Percentiles rank a stretch among this genome's conserved stretches.
These are phyloP conservation scores for Drosophila quinaria DNA, from an alignment of 2,888 invertebrate genomes.

Conservation along the genomic window DNA sequence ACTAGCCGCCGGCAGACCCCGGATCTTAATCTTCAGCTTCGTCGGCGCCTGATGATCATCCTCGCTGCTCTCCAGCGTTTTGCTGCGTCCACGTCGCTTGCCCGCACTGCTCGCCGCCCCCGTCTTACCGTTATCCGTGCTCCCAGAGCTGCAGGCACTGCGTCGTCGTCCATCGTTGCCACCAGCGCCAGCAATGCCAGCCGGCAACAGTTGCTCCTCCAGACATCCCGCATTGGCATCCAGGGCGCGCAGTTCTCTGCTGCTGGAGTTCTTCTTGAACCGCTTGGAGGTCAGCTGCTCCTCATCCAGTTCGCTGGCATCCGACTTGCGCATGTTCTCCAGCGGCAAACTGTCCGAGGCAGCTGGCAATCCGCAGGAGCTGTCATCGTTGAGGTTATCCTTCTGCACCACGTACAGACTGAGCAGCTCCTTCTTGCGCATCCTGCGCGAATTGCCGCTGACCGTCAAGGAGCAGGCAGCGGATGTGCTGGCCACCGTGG, in stretches of 20 bases:
- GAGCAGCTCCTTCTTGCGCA: slow-evolving; percentile 95
- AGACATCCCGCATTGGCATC: slow-evolving; percentile 88
- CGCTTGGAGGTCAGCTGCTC: slow-evolving; percentile 88
- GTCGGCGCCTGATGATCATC: slow-evolving; percentile 84
- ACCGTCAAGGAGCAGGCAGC: slow-evolving; percentile 41
- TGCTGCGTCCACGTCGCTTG: slow-evolving; percentile 84
- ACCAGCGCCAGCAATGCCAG: slow-evolving; percentile 65
- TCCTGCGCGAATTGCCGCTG: slow-evolving; percentile 89
- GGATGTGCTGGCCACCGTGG: slow-evolving; percentile 70
- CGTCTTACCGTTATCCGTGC: slow-evolving; percentile 79
- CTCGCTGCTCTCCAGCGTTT: slow-evolving; percentile 83
- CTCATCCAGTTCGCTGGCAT: slow-evolving; percentile 93
- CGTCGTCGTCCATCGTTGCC: slow-evolving; percentile 86
- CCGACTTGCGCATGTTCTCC: slow-evolving; percentile 91
- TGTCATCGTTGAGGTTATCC: slow-evolving; percentile 94
- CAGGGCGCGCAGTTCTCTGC: slow-evolving; percentile 88
- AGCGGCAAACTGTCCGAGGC: slow-evolving; percentile 84
- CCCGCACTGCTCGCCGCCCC: slow-evolving; percentile 82
- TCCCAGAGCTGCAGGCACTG: slow-evolving; percentile 86
- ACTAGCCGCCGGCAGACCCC: slow-evolving; percentile 80
- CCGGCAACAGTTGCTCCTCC: slow-evolving; percentile 83
- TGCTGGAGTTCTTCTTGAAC: slow-evolving; percentile 86
- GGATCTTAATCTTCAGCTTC: slow-evolving; percentile 91
- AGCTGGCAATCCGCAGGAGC: slow-evolving; percentile 86
- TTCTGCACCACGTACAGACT: slow-evolving; percentile 93